A percentile compares a stretch with the other conserved stretches of the same genome.
These are phyloP conservation scores for Ameiurus melas DNA, from an alignment of 2,113 vertebrate genomes.

Conservation along the genomic window DNA sequence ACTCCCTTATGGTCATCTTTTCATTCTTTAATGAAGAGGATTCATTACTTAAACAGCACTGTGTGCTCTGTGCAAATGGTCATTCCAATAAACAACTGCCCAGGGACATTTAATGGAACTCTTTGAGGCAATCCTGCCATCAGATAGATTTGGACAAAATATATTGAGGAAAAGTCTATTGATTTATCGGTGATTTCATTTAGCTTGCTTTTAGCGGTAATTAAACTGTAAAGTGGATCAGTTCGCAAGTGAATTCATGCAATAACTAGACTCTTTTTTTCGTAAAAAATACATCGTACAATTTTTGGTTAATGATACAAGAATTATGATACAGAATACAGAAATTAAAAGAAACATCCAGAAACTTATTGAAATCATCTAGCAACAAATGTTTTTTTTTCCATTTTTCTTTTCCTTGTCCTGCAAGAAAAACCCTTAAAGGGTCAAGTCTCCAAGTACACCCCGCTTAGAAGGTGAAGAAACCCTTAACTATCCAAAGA, in stretches of 20 bases:
- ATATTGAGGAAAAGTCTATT: conserved; percentile 41
- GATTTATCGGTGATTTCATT: conserved; percentile 47
- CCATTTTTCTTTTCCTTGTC: neutral
- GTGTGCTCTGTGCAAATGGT: conserved; percentile 36
- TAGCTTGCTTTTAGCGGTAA: neutral
- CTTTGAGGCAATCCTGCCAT: conserved; percentile 36
- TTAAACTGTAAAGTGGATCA: conserved; percentile 8
- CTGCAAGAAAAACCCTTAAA: neutral
- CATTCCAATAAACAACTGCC: conserved; percentile 39
- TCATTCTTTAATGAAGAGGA: conserved; percentile 41
- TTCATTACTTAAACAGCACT: conserved; percentile 40
- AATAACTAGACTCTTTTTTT: neutral
- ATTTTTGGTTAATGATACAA: neutral
- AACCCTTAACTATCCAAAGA: neutral
- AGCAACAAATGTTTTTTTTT: neutral
- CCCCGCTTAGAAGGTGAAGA: neutral
- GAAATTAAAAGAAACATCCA: neutral
- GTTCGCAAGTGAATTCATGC: neutral
- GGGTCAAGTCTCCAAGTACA: neutral
- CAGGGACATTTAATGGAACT: conserved; percentile 40
- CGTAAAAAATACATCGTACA: too few relatives aligned
- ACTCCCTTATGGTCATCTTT: conserved; percentile 23
- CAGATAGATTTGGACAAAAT: conserved; percentile 31
- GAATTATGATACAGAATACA: neutral
- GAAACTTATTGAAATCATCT: neutral